A percentile compares a stretch with the other conserved stretches of the same genome.
Evolutionary conservation across 2,113 vertebrate genomes (phyloP).

Genomic region (Mus musculus): DNA sequence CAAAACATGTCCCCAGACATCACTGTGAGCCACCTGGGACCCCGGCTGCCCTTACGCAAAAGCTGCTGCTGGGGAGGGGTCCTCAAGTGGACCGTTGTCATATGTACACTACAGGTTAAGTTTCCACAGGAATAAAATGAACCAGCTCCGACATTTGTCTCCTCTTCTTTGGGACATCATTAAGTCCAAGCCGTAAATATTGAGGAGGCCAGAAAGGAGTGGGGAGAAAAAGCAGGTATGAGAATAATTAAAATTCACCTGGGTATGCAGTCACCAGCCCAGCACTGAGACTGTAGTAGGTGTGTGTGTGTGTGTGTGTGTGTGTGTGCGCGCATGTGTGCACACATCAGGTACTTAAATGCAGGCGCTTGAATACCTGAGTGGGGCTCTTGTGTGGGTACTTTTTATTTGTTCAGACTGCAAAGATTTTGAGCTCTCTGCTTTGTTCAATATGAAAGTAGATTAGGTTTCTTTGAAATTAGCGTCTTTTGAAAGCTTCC

Average conservation of each 20-base stretch:
- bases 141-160: not conserved
- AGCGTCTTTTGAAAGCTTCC: constrained; percentile 15
- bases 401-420: constrained; percentile 35
- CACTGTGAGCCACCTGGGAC: not conserved
- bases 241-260: not conserved
- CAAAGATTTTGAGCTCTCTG: not conserved
- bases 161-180: constrained; percentile 7
- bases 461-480: constrained; percentile 48
- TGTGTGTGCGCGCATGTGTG: not conserved
- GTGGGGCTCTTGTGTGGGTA: not conserved
- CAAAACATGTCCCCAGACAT: not conserved
- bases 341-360: not conserved
- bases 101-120: not conserved
- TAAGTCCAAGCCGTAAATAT: not conserved
- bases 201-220: not conserved
- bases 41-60: not conserved
- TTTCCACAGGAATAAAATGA: constrained; percentile 20
- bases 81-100: not conserved
- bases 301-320: not conserved
- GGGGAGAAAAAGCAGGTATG: not conserved
- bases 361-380: not conserved
- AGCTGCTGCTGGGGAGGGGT: not conserved
- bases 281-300: not conserved
- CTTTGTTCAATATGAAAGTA: constrained; percentile 9
- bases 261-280: not conserved